Evolutionary conservation across 1,140 invertebrate genomes (phyloP).

Genomic region (Neuroterus valhalla): DNA sequence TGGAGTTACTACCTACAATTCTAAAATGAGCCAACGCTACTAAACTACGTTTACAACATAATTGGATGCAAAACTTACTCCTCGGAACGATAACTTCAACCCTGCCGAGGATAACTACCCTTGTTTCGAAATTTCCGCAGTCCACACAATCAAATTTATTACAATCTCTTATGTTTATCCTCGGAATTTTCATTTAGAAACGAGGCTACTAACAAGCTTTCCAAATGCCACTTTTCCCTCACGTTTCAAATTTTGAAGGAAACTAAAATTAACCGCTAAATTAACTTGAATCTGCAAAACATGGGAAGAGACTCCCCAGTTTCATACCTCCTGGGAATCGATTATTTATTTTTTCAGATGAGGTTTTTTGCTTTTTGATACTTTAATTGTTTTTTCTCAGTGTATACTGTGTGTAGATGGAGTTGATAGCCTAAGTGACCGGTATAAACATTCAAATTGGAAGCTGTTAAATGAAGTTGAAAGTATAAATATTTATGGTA

Average conservation of each 20-base stretch:
- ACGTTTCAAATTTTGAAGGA: neutral
- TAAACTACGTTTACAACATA: constrained; percentile 24
- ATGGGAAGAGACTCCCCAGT: neutral
- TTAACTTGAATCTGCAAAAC: neutral
- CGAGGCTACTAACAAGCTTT: neutral
- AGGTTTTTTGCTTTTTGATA: no score
- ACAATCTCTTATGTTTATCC: neutral
- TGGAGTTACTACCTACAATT: neutral
- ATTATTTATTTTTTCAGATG: no score
- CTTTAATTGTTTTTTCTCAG: no score
- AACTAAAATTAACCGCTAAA: neutral
- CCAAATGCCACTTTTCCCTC: neutral
- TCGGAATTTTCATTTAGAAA: neutral
- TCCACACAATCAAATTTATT: constrained; percentile 20
- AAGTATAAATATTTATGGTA: no score
- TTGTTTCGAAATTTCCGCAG: constrained; percentile 17
- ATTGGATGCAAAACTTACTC: constrained; percentile 12
- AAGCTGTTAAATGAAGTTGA: no score
- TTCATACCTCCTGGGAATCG: no score
- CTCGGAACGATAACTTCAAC: constrained; percentile 18
- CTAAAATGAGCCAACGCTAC: neutral
- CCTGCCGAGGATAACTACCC: constrained; percentile 2
- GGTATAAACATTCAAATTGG: no score
- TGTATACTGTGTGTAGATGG: no score
- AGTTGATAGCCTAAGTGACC: no score